phyloP scores from a whole-genome alignment of 2,113 vertebrate species.

The Phalacrocorax pelagicus region DNA sequence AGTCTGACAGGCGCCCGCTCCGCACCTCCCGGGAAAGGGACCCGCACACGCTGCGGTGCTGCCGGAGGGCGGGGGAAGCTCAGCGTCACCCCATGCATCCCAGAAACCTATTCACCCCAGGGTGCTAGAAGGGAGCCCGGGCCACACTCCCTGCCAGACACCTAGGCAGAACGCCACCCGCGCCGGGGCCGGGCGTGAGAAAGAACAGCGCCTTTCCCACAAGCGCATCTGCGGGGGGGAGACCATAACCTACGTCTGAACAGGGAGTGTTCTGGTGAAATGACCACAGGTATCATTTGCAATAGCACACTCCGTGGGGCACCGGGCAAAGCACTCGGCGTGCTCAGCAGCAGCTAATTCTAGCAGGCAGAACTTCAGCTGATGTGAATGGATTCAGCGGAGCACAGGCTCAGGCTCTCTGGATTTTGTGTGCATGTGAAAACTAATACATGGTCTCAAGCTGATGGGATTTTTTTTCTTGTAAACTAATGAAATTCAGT shows the following conservation, averaged over 20 bases:
- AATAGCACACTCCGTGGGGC: neutral
- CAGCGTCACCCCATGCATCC: neutral
- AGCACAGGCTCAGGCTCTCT: neutral
- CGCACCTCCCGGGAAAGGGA: accelerated
- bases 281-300: neutral
- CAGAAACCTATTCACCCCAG: accelerated
- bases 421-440: neutral
- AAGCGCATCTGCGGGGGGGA: neutral
- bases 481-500: neutral
- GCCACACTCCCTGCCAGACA: neutral
- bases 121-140: neutral
- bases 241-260: accelerated
- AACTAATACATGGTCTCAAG: neutral
- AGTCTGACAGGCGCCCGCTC: accelerated
- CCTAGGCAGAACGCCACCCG: too few species aligned
- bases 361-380: neutral
- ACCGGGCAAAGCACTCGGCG: neutral
- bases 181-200: accelerated
- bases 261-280: accelerated
- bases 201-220: neutral
- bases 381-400: accelerated
- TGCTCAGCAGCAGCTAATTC: neutral
- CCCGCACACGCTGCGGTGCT: accelerated
- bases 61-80: neutral
- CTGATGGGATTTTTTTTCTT: neutral